A percentile compares a stretch with the other conserved stretches of the same genome.
Evolutionary conservation across 2,888 invertebrate genomes (phyloP).

Genomic region (Harpagoxenus sublaevis): DNA sequence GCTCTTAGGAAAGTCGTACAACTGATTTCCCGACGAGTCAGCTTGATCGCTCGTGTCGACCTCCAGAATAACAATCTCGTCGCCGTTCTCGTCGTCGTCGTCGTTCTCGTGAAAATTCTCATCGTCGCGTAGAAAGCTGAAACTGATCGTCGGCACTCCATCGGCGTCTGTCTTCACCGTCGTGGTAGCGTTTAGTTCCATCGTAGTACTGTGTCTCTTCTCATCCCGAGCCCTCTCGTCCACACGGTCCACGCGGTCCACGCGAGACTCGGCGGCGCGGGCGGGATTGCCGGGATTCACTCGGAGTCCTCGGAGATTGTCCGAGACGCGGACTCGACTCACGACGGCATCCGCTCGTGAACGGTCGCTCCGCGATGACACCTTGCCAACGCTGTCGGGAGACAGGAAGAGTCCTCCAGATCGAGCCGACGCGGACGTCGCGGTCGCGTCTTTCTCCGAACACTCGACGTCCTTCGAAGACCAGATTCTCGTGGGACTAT

Average conservation of each 20-base stretch:
- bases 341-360: slow-evolving; percentile 66
- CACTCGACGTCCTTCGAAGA: neutral
- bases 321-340: slow-evolving; percentile 12
- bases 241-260: neutral
- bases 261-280: too few relatives aligned
- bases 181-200: slow-evolving; percentile 81
- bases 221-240: neutral
- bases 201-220: slow-evolving; percentile 78
- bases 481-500: neutral
- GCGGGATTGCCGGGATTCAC: too few relatives aligned
- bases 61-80: slow-evolving; percentile 23
- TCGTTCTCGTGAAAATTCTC: slow-evolving; percentile 49
- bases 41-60: slow-evolving; percentile 34
- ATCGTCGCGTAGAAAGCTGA: slow-evolving; percentile 79
- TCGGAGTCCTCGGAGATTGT: too few relatives aligned
- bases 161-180: slow-evolving; percentile 77
- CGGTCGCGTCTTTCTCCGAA: too few relatives aligned
- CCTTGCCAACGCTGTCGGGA: slow-evolving; percentile 53
- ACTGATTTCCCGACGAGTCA: slow-evolving; percentile 55
- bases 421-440: too few relatives aligned
- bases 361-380: slow-evolving; percentile 69
- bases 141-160: slow-evolving; percentile 82
- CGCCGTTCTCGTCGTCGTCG: slow-evolving; percentile 38
- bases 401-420: neutral
- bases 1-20: slow-evolving; percentile 79